Percentiles rank a stretch among this genome's conserved stretches.
phyloP scores from a whole-genome alignment of 2,797 vertebrate genomes.

The Rhabdophis nuchalis region DNA sequence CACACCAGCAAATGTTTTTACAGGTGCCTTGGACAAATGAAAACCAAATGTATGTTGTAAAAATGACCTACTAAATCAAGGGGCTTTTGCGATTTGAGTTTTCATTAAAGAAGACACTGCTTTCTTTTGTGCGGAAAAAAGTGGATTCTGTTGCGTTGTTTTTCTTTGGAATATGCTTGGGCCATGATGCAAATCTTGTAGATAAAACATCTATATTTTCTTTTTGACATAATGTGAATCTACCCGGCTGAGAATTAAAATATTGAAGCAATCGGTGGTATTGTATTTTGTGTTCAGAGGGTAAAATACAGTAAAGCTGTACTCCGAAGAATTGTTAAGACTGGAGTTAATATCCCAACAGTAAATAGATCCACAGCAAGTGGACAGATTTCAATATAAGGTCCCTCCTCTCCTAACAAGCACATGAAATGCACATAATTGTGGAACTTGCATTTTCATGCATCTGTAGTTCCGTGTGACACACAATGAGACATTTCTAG shows the following conservation, averaged over 20 bases:
- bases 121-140: not conserved
- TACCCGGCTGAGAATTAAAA: slow-evolving; percentile 26
- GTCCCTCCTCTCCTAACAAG: not conserved
- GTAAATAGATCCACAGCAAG: not conserved
- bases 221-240: slow-evolving; percentile 41
- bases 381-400: not conserved
- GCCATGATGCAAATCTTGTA: not conserved
- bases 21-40: slow-evolving; percentile 70
- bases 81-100: not conserved
- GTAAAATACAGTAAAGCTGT: not conserved
- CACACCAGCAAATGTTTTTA: slow-evolving; percentile 72
- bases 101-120: not conserved
- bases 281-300: slow-evolving; percentile 5
- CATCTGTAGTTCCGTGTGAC: not conserved
- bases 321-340: not conserved
- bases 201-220: not conserved
- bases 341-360: not conserved
- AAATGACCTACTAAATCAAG: slow-evolving; percentile 12
- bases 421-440: not conserved
- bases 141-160: not conserved
- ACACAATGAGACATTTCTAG: not conserved
- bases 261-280: slow-evolving; percentile 28
- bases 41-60: slow-evolving; percentile 18
- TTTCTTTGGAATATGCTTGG: not conserved
- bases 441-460: not conserved